Conservation (phyloP, 92 coral and sea anemone genomes). For the Porites cylindrica region DNA sequence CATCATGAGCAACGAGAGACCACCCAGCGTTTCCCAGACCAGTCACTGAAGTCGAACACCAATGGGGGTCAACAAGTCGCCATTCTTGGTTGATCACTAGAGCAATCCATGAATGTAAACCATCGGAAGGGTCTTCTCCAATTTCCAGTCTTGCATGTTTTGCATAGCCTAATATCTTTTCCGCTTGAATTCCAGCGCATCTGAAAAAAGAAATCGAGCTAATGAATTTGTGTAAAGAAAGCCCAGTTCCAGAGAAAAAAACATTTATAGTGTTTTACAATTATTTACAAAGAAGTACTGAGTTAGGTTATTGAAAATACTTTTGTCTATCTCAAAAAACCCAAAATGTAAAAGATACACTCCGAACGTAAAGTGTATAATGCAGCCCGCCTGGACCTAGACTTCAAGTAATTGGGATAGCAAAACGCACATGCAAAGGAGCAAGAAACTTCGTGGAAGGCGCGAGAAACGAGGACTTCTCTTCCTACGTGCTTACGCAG, state of each 20-base stretch:
- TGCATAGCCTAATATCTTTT: neutral
- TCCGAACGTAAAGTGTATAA: too few species aligned
- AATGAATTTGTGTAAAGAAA: neutral
- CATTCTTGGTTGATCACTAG: conserved; percentile 19
- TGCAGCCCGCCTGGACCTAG: too few species aligned
- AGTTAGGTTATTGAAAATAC: too few species aligned
- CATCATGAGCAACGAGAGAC: conserved; percentile 11
- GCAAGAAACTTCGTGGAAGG: too few species aligned
- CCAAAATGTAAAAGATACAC: too few species aligned
- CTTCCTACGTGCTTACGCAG: too few species aligned
- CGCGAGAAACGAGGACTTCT: too few species aligned
- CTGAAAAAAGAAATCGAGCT: neutral
- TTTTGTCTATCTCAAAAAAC: too few species aligned
- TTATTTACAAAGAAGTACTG: too few species aligned
- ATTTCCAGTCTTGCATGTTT: conserved; percentile 20
- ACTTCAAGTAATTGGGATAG: too few species aligned
- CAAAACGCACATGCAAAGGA: too few species aligned
- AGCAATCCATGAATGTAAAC: conserved; percentile 17
- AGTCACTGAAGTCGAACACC: conserved; percentile 6
- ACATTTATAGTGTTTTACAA: too few species aligned
- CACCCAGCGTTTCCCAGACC: conserved; percentile 10
- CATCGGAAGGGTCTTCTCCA: neutral
- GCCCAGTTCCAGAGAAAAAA: neutral
- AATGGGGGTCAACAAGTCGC: conserved; percentile 10
- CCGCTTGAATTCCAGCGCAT: conserved; percentile 14